phyloP scores from a whole-genome alignment of 2,888 invertebrate species.

The Diarsia rubi region DNA sequence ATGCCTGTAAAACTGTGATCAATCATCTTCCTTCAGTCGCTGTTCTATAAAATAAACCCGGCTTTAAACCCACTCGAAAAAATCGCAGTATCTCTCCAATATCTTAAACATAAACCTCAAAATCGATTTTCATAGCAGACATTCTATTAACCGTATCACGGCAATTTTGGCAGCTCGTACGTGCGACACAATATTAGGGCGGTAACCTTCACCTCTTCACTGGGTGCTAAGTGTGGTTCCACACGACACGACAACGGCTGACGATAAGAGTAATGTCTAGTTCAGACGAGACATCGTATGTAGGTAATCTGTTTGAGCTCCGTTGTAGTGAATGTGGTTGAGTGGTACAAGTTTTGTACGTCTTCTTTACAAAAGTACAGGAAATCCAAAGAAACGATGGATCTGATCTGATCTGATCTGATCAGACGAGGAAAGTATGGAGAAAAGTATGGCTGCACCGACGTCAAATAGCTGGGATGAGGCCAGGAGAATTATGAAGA shows the following conservation, averaged over 20 bases:
- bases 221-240: slow-evolving; percentile 30
- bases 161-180: slow-evolving; percentile 52
- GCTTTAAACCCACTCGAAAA: neutral
- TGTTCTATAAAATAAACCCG: neutral
- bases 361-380: neutral
- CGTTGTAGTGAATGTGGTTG: slow-evolving; percentile 10
- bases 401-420: too few species aligned
- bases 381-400: too few species aligned
- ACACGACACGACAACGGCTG: slow-evolving; percentile 48
- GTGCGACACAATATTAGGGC: slow-evolving; percentile 42
- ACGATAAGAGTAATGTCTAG: slow-evolving; percentile 58
- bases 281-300: slow-evolving; percentile 35
- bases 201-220: slow-evolving; percentile 41
- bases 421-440: too few species aligned
- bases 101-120: slow-evolving; percentile 21
- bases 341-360: slow-evolving; percentile 10
- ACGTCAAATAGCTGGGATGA: too few species aligned
- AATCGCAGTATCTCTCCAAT: neutral
- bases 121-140: slow-evolving; percentile 40
- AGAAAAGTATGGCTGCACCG: too few species aligned
- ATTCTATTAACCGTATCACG: slow-evolving; percentile 60
- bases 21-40: neutral
- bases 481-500: too few species aligned
- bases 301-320: slow-evolving; percentile 50
- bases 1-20: neutral